These are phyloP conservation scores for Danio jaintianensis DNA, from an alignment of 2,797 vertebrate genomes.

Conservation along the genomic window DNA sequence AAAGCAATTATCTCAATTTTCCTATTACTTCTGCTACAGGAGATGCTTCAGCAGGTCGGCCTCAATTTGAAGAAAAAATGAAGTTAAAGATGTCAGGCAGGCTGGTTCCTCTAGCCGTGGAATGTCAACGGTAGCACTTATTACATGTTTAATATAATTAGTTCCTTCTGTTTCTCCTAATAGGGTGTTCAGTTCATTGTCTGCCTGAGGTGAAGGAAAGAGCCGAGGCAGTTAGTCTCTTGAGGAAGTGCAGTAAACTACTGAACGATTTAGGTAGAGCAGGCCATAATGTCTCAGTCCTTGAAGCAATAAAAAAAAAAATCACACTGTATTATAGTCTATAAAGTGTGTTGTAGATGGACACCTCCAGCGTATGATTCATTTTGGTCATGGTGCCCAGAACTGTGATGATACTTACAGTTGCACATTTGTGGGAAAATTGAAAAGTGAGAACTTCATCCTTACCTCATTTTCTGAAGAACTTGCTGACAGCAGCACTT, in stretches of 20 bases:
- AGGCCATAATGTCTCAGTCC: neutral
- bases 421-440: neutral
- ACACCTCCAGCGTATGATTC: neutral
- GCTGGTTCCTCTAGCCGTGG: neutral
- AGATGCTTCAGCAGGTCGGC: slow-evolving; percentile 41
- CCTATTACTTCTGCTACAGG: slow-evolving; percentile 63
- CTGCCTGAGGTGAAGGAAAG: slow-evolving; percentile 1
- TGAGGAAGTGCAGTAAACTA: neutral
- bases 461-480: slow-evolving; percentile 97
- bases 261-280: neutral
- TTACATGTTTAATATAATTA: slow-evolving; percentile 33
- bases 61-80: neutral
- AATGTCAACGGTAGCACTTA: slow-evolving; percentile 35
- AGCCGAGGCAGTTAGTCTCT: slow-evolving; percentile 14
- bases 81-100: neutral
- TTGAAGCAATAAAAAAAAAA: neutral
- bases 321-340: neutral
- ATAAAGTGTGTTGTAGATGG: neutral
- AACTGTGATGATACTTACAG: neutral
- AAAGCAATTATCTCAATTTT: slow-evolving; percentile 71
- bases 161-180: slow-evolving; percentile 10
- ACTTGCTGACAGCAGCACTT: slow-evolving; percentile 93
- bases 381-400: neutral
- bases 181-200: slow-evolving; percentile 5
- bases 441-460: neutral